These are phyloP conservation scores for Balaeniceps rex DNA, from an alignment of 2,113 vertebrate species.

Conservation along the genomic window DNA sequence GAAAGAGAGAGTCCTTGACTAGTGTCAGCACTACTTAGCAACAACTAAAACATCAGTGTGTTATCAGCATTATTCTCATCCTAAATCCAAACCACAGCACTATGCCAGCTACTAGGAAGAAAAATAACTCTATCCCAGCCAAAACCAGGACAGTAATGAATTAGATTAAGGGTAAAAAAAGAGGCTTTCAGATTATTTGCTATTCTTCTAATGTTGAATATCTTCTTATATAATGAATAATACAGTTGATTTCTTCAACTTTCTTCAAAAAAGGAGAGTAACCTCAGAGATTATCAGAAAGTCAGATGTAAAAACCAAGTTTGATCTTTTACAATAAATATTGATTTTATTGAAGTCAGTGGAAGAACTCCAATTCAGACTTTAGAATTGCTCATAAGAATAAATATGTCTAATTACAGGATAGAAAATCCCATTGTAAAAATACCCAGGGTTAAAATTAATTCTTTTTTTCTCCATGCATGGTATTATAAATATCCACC, in stretches of 20 bases:
- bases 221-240: not conserved
- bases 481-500: not conserved
- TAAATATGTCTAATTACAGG: not conserved
- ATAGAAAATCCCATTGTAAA: not conserved
- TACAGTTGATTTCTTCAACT: not conserved
- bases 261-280: not conserved
- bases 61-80: too few relatives aligned
- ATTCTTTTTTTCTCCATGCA: not conserved
- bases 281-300: not conserved
- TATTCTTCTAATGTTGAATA: not conserved
- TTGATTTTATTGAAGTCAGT: not conserved
- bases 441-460: not conserved
- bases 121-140: too few relatives aligned
- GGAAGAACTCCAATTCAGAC: not conserved
- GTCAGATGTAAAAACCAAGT: not conserved
- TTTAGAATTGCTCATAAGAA: not conserved
- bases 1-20: too few relatives aligned
- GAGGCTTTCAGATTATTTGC: not conserved
- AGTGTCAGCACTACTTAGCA: too few relatives aligned
- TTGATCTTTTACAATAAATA: not conserved
- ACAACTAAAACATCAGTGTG: too few relatives aligned
- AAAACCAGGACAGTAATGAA: not conserved
- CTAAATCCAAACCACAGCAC: too few relatives aligned
- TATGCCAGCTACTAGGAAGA: too few relatives aligned
- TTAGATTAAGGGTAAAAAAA: not conserved